Evolutionary conservation across 2,888 invertebrate genomes (phyloP).

Genomic region (Himalopsyche anomala): DNA sequence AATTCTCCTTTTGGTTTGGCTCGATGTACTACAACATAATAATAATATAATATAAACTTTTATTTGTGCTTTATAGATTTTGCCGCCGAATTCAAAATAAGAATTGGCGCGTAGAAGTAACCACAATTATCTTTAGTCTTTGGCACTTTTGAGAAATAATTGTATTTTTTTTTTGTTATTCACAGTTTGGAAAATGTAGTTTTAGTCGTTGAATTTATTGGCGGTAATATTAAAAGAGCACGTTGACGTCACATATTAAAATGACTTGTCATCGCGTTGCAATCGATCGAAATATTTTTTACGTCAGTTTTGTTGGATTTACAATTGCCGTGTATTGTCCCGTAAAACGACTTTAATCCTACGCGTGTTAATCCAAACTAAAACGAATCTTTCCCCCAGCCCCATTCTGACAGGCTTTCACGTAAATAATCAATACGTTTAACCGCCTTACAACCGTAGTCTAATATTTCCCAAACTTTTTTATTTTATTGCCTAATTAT

Average conservation of each 20-base stretch:
- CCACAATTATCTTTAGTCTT: not conserved
- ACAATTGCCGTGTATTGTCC: not conserved
- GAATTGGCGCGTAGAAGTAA: not conserved
- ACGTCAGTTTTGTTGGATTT: not conserved
- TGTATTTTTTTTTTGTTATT: not conserved
- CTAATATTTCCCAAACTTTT: conserved; percentile 57
- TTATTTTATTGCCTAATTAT: not conserved
- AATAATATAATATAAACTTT: too few relatives aligned
- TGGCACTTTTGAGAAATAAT: not conserved
- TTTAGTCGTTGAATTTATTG: not conserved
- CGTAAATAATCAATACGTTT: conserved; percentile 63
- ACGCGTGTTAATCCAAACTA: conserved; percentile 55
- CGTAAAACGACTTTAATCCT: conserved; percentile 53
- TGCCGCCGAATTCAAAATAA: conserved; percentile 12
- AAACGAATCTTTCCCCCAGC: conserved; percentile 40
- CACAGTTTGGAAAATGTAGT: not conserved
- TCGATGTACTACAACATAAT: too few relatives aligned
- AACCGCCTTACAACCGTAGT: conserved; percentile 54
- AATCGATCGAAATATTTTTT: not conserved
- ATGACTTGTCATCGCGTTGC: not conserved
- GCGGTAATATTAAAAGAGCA: not conserved
- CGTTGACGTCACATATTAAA: not conserved
- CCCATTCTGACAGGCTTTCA: conserved; percentile 57
- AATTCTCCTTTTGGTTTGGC: too few relatives aligned
- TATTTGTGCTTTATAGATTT: not conserved